Conservation (phyloP, 2,113 vertebrate genomes). For the Mastomys coucha region DNA sequence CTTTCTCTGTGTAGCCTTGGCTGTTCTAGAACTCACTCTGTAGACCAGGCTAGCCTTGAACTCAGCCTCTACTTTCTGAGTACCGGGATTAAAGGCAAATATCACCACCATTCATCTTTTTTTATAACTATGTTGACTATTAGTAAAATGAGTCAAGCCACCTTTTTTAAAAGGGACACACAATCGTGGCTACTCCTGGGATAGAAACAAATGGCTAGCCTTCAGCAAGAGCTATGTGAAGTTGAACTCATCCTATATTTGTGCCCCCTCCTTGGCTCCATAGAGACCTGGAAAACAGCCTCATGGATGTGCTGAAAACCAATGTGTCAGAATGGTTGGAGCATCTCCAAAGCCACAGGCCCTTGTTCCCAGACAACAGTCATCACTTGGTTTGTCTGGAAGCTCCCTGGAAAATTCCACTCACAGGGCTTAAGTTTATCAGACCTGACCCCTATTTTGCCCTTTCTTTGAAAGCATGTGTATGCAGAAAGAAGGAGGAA, state of each 20-base stretch:
- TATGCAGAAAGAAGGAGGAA: neutral
- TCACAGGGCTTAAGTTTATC: neutral
- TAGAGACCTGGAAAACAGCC: neutral
- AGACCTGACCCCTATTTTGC: neutral
- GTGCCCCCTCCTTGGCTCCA: neutral
- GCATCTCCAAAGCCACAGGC: neutral
- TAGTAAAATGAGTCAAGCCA: neutral
- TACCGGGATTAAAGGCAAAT: too few species aligned
- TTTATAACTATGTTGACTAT: neutral
- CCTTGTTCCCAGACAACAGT: neutral
- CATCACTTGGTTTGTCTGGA: neutral
- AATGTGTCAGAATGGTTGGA: neutral
- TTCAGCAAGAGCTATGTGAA: neutral
- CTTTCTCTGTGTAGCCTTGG: too few species aligned
- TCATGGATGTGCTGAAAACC: neutral
- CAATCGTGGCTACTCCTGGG: neutral
- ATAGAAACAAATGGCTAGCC: neutral
- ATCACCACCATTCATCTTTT: too few species aligned
- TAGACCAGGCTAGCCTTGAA: too few species aligned
- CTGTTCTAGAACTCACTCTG: too few species aligned
- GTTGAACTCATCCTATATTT: neutral
- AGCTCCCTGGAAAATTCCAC: neutral
- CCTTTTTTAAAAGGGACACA: neutral
- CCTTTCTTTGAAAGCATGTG: neutral
- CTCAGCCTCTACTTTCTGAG: too few species aligned